Conservation (phyloP, 2,113 vertebrate species). For the Opisthocomus hoazin region DNA sequence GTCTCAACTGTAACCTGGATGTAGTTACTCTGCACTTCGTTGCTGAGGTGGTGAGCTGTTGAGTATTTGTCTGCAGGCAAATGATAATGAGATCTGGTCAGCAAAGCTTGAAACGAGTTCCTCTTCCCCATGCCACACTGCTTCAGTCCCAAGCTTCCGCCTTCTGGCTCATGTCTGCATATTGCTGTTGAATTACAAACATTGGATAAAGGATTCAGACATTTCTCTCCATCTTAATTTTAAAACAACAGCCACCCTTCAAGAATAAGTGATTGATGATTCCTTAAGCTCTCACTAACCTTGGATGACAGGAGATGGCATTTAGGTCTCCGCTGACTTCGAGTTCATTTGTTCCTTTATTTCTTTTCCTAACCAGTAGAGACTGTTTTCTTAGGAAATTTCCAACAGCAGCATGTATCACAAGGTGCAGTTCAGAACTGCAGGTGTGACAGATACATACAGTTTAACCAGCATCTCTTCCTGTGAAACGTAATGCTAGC, state of each 20-base stretch:
- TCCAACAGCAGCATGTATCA: background rate
- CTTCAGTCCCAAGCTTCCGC: background rate
- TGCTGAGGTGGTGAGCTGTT: background rate
- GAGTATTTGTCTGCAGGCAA: background rate
- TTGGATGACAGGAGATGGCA: background rate
- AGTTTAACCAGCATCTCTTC: background rate
- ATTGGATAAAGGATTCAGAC: background rate
- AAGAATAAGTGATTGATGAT: background rate
- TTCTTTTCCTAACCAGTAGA: background rate
- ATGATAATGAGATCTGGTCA: background rate
- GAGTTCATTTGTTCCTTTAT: background rate
- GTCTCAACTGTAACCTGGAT: background rate
- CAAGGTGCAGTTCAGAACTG: background rate
- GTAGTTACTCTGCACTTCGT: background rate
- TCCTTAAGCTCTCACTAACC: background rate
- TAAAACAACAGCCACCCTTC: background rate
- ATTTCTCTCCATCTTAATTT: background rate
- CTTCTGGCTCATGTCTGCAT: background rate
- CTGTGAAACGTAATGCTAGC: background rate
- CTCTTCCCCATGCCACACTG: background rate
- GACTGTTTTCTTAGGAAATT: background rate
- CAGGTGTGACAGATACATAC: background rate
- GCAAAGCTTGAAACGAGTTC: background rate
- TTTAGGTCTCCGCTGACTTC: background rate
- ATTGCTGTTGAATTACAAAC: background rate